Percentiles rank a stretch among this genome's conserved stretches.
phyloP scores from a whole-genome alignment of 2,888 invertebrate genomes.

The Iphiclides podalirius region DNA sequence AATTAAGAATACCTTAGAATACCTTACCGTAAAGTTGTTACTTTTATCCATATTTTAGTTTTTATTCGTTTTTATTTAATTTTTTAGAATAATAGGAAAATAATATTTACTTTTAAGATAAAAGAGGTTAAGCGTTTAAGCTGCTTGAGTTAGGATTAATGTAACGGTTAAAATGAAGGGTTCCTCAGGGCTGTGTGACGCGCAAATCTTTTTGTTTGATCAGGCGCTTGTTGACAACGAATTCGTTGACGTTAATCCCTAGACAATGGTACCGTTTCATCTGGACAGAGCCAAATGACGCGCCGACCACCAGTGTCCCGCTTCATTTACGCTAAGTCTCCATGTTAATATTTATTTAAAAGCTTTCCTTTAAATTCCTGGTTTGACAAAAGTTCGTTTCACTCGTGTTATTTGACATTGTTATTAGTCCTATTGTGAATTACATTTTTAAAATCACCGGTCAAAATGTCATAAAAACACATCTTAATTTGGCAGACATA shows the following conservation, averaged over 20 bases:
- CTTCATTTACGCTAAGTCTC: conserved; percentile 56
- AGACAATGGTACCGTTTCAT: conserved; percentile 72
- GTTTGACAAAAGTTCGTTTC: conserved; percentile 40
- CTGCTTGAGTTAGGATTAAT: conserved; percentile 47
- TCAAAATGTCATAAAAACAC: conserved; percentile 46
- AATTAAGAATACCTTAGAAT: too few relatives aligned
- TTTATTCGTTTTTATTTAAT: too few relatives aligned
- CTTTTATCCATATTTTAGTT: too few relatives aligned
- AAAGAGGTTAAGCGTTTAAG: too few relatives aligned
- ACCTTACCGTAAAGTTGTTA: too few relatives aligned
- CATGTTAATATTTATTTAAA: conserved; percentile 61
- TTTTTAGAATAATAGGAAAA: too few relatives aligned
- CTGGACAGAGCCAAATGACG: conserved; percentile 50
- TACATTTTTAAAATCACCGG: too few relatives aligned
- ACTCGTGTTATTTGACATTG: conserved; percentile 30
- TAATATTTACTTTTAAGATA: too few relatives aligned
- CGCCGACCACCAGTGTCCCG: conserved; percentile 49
- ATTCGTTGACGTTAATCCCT: conserved; percentile 77
- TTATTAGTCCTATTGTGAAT: too few relatives aligned
- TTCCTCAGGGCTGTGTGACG: conserved; percentile 51
- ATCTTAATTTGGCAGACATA: conserved; percentile 77
- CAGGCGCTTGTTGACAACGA: conserved; percentile 77
- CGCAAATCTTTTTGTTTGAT: conserved; percentile 74
- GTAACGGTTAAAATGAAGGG: conserved; percentile 61
- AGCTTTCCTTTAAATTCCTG: conserved; percentile 51